Conservation (phyloP, 2,888 invertebrate species). For the Palloptera scutellata region DNA sequence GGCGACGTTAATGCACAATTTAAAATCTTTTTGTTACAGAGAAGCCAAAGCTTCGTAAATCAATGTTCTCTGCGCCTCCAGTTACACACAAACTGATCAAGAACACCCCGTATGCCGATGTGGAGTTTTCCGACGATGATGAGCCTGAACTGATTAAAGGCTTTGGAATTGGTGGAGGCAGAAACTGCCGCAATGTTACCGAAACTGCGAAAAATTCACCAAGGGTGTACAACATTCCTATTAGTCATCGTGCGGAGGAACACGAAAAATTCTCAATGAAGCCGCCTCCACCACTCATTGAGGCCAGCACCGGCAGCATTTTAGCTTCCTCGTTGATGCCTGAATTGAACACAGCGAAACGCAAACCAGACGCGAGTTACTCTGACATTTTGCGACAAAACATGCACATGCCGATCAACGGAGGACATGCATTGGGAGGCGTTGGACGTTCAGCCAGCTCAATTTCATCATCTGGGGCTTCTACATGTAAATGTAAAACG, state of each 20-base stretch:
- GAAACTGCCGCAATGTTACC: conserved; percentile 29
- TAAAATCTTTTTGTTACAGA: conserved; percentile 28
- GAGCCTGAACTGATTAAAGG: conserved; percentile 43
- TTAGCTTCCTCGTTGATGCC: conserved; percentile 44
- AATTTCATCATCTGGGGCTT: conserved; percentile 36
- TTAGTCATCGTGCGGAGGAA: conserved; percentile 37
- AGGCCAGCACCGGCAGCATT: conserved; percentile 46
- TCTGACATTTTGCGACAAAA: conserved; percentile 37
- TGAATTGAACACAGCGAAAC: conserved; percentile 37
- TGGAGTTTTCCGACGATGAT: conserved; percentile 61
- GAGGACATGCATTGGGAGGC: conserved; percentile 33
- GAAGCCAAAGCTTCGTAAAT: conserved; percentile 45
- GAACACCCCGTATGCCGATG: conserved; percentile 42
- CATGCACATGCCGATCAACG: conserved; percentile 12
- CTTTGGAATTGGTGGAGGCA: conserved; percentile 28
- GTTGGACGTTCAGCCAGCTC: conserved; percentile 34
- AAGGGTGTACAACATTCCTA: conserved; percentile 46
- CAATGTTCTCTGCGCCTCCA: conserved; percentile 51
- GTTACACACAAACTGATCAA: conserved; percentile 44
- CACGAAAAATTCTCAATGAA: conserved; percentile 21
- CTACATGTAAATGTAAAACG: conserved; percentile 26
- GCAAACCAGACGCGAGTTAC: conserved; percentile 35
- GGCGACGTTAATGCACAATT: no score
- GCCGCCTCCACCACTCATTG: conserved; percentile 49
- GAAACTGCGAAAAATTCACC: conserved; percentile 25